Percentiles rank a stretch among this genome's conserved stretches.
Conservation (phyloP, 2,888 invertebrate genomes). For the Pachydiplax longipennis region DNA sequence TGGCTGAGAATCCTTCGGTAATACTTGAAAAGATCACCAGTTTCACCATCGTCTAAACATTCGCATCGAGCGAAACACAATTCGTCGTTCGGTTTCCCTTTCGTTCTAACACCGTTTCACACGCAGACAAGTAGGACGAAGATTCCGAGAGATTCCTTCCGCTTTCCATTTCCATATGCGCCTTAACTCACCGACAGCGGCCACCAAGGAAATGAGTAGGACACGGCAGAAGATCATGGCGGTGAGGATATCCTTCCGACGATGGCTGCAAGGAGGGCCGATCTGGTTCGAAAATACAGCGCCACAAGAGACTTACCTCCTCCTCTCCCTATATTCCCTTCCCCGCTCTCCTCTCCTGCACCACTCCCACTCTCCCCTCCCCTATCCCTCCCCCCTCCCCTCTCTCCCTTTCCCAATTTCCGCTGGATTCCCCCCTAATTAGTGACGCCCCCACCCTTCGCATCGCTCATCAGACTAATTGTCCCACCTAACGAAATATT, state of each 20-base stretch:
- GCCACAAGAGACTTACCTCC: background rate
- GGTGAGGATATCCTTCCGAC: constrained; percentile 23
- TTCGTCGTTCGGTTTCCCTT: too few species aligned
- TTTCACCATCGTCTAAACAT: too few species aligned
- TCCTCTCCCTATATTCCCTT: background rate
- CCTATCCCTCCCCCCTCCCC: constrained; percentile 11
- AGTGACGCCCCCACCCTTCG: background rate
- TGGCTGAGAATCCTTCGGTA: too few species aligned
- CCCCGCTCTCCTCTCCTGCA: background rate
- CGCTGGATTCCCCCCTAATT: background rate
- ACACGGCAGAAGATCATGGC: constrained; percentile 18
- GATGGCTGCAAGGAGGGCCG: constrained; percentile 15
- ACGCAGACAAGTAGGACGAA: background rate
- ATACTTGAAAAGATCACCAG: too few species aligned
- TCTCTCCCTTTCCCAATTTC: background rate
- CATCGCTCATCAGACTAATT: background rate
- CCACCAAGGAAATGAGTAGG: background rate
- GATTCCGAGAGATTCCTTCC: background rate
- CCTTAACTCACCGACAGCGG: constrained; percentile 2
- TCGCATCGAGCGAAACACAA: too few species aligned
- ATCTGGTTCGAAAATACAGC: constrained; percentile 29
- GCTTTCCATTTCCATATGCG: background rate
- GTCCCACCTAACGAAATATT: background rate
- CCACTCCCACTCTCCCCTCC: background rate
- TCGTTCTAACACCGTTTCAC: background rate